Conservation (phyloP, 2,113 vertebrate species). For the Propithecus coquereli region DNA sequence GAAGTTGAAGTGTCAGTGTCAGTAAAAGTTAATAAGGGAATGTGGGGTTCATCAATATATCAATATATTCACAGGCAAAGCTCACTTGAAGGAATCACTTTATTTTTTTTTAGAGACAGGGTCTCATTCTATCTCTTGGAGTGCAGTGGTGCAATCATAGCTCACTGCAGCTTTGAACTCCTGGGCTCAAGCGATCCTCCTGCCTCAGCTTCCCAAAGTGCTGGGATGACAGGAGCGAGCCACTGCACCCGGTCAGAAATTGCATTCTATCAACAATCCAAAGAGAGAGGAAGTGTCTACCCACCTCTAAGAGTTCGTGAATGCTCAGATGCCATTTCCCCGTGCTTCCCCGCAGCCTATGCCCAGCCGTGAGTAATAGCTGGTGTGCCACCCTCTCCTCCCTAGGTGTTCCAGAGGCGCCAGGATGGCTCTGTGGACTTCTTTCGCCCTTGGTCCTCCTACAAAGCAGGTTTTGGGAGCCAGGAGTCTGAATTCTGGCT, state of each 20-base stretch:
- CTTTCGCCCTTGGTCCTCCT: slow-evolving; percentile 58
- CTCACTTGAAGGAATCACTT: neutral
- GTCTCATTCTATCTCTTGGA: too few relatives aligned
- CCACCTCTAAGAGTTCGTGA: too few relatives aligned
- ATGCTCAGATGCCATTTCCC: neutral
- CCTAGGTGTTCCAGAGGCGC: slow-evolving; percentile 64
- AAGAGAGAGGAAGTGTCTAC: neutral
- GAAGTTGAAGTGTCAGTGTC: neutral
- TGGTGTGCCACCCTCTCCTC: neutral
- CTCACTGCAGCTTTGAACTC: too few relatives aligned
- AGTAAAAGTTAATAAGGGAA: neutral
- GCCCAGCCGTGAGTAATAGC: neutral
- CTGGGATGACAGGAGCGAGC: too few relatives aligned
- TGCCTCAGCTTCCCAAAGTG: too few relatives aligned
- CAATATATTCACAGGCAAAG: neutral
- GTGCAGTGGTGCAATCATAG: too few relatives aligned
- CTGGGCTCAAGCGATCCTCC: too few relatives aligned
- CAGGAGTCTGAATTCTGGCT: slow-evolving; percentile 72
- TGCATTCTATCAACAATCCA: neutral
- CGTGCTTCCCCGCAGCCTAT: neutral
- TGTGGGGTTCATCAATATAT: neutral
- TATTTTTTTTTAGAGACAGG: too few relatives aligned
- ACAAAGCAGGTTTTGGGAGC: slow-evolving; percentile 70
- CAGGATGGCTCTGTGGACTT: slow-evolving; percentile 65
- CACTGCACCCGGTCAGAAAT: neutral